phyloP scores from a whole-genome alignment of 1,140 invertebrate genomes.

The Coelopa frigida region DNA sequence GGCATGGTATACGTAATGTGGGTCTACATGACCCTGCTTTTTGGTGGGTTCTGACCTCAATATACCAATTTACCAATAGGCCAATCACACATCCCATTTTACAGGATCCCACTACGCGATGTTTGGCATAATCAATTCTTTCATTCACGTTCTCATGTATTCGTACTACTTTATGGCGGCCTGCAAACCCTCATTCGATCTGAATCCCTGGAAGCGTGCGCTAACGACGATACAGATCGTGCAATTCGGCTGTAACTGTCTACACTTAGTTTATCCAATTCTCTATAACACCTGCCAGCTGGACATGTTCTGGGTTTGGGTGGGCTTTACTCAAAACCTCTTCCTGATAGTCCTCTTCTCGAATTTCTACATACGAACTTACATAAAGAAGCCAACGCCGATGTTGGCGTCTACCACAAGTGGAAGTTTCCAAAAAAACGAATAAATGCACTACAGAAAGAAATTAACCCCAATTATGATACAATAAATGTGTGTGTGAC shows the following conservation, averaged over 20 bases:
- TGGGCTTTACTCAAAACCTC: conserved; percentile 32
- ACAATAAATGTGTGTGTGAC: no score
- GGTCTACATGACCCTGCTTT: conserved; percentile 42
- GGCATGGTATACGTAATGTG: conserved; percentile 56
- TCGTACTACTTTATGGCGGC: conserved; percentile 33
- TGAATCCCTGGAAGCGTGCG: conserved; percentile 43
- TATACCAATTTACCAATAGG: no score
- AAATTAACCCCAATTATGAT: no score
- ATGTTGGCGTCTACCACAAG: no score
- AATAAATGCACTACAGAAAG: no score
- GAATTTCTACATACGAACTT: conserved; percentile 36
- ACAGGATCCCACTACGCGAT: conserved; percentile 48
- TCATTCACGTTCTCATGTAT: conserved; percentile 40
- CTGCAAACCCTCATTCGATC: conserved; percentile 31
- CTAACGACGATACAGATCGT: conserved; percentile 34
- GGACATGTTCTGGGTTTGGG: conserved; percentile 22
- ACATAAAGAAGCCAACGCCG: conserved; percentile 20
- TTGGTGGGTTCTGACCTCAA: not conserved
- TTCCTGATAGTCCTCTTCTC: conserved; percentile 41
- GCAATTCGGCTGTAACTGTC: conserved; percentile 51
- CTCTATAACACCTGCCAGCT: conserved; percentile 29
- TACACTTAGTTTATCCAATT: conserved; percentile 49
- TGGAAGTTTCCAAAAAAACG: no score
- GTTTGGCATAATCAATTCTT: conserved; percentile 33
- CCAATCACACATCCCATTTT: not conserved